Percentiles rank a stretch among this genome's conserved stretches.
phyloP scores from a whole-genome alignment of 1,140 invertebrate genomes.

The Lordiphosa mommai region DNA sequence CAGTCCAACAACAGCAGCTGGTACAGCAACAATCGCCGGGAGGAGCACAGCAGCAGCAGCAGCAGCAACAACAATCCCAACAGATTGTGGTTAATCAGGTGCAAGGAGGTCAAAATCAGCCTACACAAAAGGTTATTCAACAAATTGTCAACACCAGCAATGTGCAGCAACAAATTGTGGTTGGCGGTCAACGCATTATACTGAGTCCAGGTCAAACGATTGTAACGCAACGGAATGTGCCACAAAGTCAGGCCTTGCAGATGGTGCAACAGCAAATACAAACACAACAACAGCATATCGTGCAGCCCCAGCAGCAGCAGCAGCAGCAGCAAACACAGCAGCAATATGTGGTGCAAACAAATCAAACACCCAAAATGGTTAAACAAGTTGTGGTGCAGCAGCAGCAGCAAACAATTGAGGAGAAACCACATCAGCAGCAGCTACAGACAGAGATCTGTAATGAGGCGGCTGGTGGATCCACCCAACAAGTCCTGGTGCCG shows the following conservation, averaged over 20 bases:
- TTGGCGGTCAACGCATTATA: constrained; percentile 74
- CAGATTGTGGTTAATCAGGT: constrained; percentile 56
- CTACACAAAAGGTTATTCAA: constrained; percentile 74
- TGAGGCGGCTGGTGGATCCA: constrained; percentile 40
- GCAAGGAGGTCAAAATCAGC: constrained; percentile 24
- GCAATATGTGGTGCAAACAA: constrained; percentile 55
- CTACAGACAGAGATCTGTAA: constrained; percentile 23
- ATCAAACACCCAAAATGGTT: constrained; percentile 49
- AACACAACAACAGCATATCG: constrained; percentile 49
- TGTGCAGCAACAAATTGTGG: constrained; percentile 76
- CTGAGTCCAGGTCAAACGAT: constrained; percentile 77
- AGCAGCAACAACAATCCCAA: constrained; percentile 53
- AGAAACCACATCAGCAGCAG: constrained; percentile 38
- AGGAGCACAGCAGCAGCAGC: constrained; percentile 22
- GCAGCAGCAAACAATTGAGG: constrained; percentile 38
- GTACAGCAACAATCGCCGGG: constrained; percentile 39
- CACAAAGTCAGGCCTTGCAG: constrained; percentile 64
- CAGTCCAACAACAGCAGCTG: constrained; percentile 55
- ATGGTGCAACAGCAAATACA: constrained; percentile 77
- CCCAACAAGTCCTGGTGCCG: constrained; percentile 87
- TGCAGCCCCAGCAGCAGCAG: constrained; percentile 53
- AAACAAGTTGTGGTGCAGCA: constrained; percentile 63
- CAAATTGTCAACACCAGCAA: constrained; percentile 79
- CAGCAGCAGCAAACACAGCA: constrained; percentile 34
- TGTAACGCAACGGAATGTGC: constrained; percentile 69